phyloP scores from a whole-genome alignment of 1,140 invertebrate species.

The Drosophila nigrodunni region DNA sequence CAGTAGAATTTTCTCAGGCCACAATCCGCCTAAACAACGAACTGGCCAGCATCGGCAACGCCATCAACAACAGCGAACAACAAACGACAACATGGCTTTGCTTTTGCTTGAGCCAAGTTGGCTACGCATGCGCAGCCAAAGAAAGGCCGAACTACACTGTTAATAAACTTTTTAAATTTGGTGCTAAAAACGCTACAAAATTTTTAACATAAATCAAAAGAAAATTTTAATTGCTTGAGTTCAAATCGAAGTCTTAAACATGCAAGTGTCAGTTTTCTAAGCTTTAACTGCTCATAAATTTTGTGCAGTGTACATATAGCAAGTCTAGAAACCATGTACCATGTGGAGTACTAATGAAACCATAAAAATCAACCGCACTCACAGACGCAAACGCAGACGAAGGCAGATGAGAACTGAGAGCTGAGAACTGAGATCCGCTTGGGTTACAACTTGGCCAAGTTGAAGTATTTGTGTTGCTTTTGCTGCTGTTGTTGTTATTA shows the following conservation, averaged over 20 bases:
- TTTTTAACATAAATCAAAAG: no score
- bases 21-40: constrained; percentile 34
- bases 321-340: constrained; percentile 33
- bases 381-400: constrained; percentile 13
- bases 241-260: no score
- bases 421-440: constrained; percentile 41
- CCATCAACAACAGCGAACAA: constrained; percentile 33
- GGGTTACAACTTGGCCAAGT: constrained; percentile 42
- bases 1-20: constrained; percentile 82
- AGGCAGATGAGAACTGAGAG: constrained; percentile 33
- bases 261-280: no score
- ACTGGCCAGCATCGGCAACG: constrained; percentile 33
- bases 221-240: no score
- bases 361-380: constrained; percentile 81
- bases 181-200: no score
- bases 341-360: constrained; percentile 80
- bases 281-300: no score
- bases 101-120: constrained; percentile 10
- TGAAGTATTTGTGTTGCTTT: constrained; percentile 25
- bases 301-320: background rate
- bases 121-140: constrained; percentile 42
- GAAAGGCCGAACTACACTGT: background rate
- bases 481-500: constrained; percentile 29
- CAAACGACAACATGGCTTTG: constrained; percentile 4
- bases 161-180: no score